A percentile compares a stretch with the other conserved stretches of the same genome.
phyloP scores from a whole-genome alignment of 2,888 invertebrate species.

The Busseola fusca region DNA sequence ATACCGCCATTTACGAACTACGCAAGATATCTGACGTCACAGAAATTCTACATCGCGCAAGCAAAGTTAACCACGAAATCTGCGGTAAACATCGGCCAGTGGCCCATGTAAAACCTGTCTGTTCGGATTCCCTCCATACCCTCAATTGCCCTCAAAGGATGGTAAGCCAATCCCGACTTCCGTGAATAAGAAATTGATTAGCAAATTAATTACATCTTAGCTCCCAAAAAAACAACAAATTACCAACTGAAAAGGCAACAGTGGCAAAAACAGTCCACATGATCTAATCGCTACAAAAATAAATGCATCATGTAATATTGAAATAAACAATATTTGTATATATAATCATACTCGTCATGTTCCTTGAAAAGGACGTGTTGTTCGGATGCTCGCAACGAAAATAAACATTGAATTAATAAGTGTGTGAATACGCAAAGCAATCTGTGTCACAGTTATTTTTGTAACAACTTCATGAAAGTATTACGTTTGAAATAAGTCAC shows the following conservation, averaged over 20 bases:
- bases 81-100: not conserved
- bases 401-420: constrained; percentile 51
- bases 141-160: not conserved
- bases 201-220: not conserved
- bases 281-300: constrained; percentile 43
- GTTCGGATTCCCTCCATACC: not conserved
- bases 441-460: constrained; percentile 54
- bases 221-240: not conserved
- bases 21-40: not conserved
- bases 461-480: constrained; percentile 21
- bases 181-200: not conserved
- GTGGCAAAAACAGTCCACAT: constrained; percentile 9
- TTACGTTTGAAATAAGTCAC: constrained; percentile 29
- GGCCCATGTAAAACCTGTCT: not conserved
- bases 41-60: not conserved
- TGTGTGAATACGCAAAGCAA: constrained; percentile 14
- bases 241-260: not conserved
- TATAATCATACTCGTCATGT: constrained; percentile 17
- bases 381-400: constrained; percentile 42
- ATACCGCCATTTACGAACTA: no score
- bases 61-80: not conserved
- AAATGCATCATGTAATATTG: constrained; percentile 32
- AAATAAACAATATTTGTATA: constrained; percentile 31
- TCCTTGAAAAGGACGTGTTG: constrained; percentile 22
- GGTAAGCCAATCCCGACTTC: not conserved